Evolutionary conservation across 2,797 vertebrate species (phyloP).

Genomic region (Denticeps clupeoides): DNA sequence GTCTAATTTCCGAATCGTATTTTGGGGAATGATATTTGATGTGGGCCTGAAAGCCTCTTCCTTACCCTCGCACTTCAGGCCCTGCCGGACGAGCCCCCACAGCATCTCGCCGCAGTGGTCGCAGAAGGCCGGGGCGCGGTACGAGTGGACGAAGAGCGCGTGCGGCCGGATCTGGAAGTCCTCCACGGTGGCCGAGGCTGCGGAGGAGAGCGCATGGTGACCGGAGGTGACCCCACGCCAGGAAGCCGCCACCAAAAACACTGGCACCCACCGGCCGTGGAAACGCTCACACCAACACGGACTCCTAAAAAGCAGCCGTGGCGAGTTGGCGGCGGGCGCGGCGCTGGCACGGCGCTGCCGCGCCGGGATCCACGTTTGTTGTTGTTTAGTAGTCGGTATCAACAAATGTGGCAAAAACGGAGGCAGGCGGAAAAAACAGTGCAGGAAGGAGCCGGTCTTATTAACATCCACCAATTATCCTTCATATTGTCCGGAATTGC

Average conservation of each 20-base stretch:
- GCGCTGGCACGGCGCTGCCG: too few relatives aligned
- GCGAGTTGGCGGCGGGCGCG: too few relatives aligned
- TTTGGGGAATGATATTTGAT: too few relatives aligned
- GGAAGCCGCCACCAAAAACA: not conserved
- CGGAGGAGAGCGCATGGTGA: conserved; percentile 3
- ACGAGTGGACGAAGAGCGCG: conserved; percentile 87
- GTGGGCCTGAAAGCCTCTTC: not conserved
- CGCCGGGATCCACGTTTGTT: too few relatives aligned
- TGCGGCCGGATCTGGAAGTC: conserved; percentile 96
- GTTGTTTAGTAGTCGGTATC: not conserved
- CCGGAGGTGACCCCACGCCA: not conserved
- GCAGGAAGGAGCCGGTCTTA: not conserved
- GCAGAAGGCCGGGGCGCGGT: conserved; percentile 87
- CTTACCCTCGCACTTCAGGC: conserved; percentile 93
- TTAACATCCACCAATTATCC: too few relatives aligned
- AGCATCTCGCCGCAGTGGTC: conserved; percentile 98
- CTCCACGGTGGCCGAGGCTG: conserved; percentile 90
- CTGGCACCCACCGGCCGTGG: conserved; percentile 5
- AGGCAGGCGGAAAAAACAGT: not conserved
- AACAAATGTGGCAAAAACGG: conserved; percentile 2
- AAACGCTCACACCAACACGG: too few relatives aligned
- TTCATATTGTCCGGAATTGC: too few relatives aligned
- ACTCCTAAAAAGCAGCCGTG: not conserved
- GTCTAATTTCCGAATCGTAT: too few relatives aligned
- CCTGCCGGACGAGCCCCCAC: conserved; percentile 91